Percentiles rank a stretch among this genome's conserved stretches.
Evolutionary conservation across 2,797 vertebrate genomes (phyloP).

Genomic region (Rhynchotus rufescens): DNA sequence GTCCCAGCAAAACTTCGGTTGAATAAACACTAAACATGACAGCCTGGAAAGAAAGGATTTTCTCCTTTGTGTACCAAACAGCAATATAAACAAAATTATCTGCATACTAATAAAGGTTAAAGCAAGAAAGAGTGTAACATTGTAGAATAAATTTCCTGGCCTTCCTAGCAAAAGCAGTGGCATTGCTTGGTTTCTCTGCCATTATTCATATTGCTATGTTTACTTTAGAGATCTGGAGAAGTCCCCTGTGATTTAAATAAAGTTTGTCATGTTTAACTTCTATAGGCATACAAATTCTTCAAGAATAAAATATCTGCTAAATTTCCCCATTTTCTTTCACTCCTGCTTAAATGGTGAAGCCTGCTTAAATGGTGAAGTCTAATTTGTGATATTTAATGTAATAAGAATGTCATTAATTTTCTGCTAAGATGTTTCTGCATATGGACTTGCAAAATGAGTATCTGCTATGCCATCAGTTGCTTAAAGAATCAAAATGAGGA

Average conservation of each 20-base stretch:
- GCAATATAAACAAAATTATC: constrained; percentile 18
- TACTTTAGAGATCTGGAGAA: constrained; percentile 25
- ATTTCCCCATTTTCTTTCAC: constrained; percentile 48
- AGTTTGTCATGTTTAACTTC: constrained; percentile 56
- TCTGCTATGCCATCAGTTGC: constrained; percentile 68
- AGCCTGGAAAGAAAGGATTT: background rate
- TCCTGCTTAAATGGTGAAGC: background rate
- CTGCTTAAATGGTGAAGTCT: background rate
- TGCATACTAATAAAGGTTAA: constrained; percentile 19
- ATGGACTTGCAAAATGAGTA: constrained; percentile 63
- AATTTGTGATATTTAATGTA: constrained; percentile 50
- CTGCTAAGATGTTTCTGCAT: constrained; percentile 57
- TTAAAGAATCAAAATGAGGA: constrained; percentile 78
- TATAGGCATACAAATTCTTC: constrained; percentile 21
- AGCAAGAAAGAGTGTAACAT: background rate
- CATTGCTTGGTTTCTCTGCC: constrained; percentile 7
- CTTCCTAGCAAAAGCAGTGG: constrained; percentile 3
- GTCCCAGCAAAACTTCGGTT: background rate
- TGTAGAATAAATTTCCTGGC: background rate
- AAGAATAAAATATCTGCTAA: constrained; percentile 27
- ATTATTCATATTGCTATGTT: constrained; percentile 19
- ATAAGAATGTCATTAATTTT: constrained; percentile 68
- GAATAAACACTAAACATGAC: background rate
- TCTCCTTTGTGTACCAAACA: background rate
- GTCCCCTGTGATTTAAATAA: constrained; percentile 51